phyloP scores from a whole-genome alignment of 2,797 vertebrate genomes.

The Pipistrellus pygmaeus region DNA sequence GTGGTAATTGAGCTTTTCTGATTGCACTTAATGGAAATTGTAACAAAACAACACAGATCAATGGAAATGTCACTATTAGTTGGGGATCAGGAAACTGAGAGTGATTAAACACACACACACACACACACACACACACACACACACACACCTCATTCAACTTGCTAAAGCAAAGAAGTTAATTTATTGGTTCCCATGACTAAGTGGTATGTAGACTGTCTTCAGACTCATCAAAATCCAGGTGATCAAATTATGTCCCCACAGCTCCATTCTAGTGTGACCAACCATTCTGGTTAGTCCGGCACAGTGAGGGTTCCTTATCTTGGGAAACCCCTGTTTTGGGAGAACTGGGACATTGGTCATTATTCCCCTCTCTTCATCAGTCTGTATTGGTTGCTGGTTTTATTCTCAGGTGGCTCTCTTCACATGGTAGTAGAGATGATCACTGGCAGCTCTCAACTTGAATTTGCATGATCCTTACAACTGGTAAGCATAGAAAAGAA shows the following conservation, averaged over 20 bases:
- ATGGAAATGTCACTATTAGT: neutral
- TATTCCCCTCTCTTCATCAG: neutral
- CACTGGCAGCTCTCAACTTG: neutral
- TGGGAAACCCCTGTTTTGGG: neutral
- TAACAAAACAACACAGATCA: neutral
- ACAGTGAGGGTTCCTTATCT: neutral
- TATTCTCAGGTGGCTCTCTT: neutral
- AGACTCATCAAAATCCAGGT: neutral
- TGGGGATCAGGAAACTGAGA: neutral
- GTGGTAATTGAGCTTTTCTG: neutral
- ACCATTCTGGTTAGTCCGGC: neutral
- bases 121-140: no score
- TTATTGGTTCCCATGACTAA: neutral
- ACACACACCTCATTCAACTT: neutral
- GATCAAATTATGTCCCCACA: neutral
- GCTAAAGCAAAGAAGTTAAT: neutral
- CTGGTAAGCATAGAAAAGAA: slow-evolving; percentile 5
- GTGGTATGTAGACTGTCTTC: neutral
- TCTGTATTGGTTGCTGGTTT: neutral
- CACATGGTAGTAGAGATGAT: neutral
- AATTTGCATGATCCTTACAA: neutral
- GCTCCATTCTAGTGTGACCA: neutral
- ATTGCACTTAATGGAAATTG: neutral
- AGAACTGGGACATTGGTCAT: neutral
- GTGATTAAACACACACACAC: neutral